These are phyloP conservation scores for Herminia tarsipennalis DNA, from an alignment of 2,888 invertebrate species.

Conservation along the genomic window DNA sequence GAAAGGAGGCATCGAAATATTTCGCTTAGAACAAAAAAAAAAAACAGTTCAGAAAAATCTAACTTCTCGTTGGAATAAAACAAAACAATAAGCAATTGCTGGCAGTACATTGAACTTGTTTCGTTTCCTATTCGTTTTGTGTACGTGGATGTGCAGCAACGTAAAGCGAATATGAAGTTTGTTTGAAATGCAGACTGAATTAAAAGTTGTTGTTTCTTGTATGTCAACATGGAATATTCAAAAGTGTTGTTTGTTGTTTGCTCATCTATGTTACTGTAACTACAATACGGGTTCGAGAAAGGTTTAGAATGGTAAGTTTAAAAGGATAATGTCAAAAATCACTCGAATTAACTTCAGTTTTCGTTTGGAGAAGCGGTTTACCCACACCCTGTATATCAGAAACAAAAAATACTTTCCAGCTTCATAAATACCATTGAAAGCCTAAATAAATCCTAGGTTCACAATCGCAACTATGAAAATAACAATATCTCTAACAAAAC, in stretches of 20 bases:
- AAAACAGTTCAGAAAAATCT: constrained; percentile 13
- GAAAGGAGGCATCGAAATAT: not conserved
- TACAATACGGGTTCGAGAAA: not conserved
- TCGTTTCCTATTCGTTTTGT: constrained; percentile 8
- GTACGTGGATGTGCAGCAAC: not conserved
- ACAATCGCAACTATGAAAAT: constrained; percentile 12
- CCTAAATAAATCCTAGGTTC: not conserved
- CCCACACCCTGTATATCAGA: no score
- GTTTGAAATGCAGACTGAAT: constrained; percentile 7
- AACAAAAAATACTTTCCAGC: not conserved
- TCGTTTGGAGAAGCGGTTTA: no score
- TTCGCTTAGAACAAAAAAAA: constrained; percentile 10
- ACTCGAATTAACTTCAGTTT: no score
- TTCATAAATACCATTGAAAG: not conserved
- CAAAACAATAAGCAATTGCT: constrained; percentile 15
- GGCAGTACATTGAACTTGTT: constrained; percentile 15
- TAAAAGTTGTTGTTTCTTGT: constrained; percentile 4
- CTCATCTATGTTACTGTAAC: not conserved
- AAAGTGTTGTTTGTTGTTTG: not conserved
- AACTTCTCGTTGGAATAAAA: constrained; percentile 7
- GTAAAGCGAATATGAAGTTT: constrained; percentile 7
- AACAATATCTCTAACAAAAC: constrained; percentile 17
- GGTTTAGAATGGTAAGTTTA: no score
- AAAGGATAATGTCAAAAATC: no score
- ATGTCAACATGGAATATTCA: constrained; percentile 5